Evolutionary conservation across 2,113 vertebrate species (phyloP).

Genomic region (Neogale vison): DNA sequence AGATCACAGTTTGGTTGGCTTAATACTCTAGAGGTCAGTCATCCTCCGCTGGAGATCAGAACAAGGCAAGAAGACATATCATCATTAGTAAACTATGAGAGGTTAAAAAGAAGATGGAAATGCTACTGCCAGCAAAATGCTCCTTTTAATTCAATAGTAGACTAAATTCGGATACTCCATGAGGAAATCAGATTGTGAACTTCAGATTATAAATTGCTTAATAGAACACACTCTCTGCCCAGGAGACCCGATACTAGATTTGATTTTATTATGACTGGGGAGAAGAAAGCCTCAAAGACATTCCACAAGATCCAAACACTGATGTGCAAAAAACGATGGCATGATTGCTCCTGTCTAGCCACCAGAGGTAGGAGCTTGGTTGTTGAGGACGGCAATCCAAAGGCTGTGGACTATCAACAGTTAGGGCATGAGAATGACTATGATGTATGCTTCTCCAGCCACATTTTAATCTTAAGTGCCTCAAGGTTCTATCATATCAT

Average conservation of each 20-base stretch:
- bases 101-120: neutral
- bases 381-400: neutral
- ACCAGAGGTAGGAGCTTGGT: neutral
- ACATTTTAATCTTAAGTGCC: neutral
- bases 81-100: neutral
- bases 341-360: neutral
- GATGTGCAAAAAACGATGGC: neutral
- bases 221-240: neutral
- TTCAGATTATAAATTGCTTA: slow-evolving; percentile 38
- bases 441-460: neutral
- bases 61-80: neutral
- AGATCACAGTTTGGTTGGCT: neutral
- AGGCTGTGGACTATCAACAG: neutral
- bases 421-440: neutral
- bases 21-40: neutral
- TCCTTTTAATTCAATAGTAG: slow-evolving; percentile 10
- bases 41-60: neutral
- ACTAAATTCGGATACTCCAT: slow-evolving; percentile 22
- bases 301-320: neutral
- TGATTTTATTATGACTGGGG: neutral
- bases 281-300: neutral
- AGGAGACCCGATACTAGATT: neutral
- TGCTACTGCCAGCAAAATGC: neutral
- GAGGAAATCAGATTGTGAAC: slow-evolving; percentile 6
- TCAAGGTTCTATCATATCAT: slow-evolving; percentile 27